Percentiles rank a stretch among this genome's conserved stretches.
These are phyloP conservation scores for Mesopsocus fuscifrons DNA, from an alignment of 2,888 invertebrate genomes.

Conservation along the genomic window DNA sequence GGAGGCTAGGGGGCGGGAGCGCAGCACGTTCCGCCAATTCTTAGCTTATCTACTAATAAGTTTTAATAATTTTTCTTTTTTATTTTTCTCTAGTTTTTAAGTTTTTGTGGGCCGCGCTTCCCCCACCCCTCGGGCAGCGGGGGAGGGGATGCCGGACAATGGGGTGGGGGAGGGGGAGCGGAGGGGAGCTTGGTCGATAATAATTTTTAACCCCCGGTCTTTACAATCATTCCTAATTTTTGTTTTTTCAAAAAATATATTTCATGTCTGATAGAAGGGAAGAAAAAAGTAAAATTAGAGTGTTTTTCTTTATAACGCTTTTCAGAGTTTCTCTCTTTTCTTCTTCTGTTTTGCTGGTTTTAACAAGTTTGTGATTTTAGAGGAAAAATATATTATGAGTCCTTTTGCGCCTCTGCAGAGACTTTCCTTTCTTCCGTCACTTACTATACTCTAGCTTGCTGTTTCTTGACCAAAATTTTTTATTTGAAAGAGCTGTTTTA, in stretches of 20 bases:
- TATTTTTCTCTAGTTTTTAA: constrained; percentile 11
- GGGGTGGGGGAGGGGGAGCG: constrained; percentile 1
- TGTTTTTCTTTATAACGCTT: too few species aligned
- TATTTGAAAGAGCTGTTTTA: too few species aligned
- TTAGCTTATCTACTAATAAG: constrained; percentile 9
- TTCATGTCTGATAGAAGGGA: too few species aligned
- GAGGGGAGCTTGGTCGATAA: constrained; percentile 9
- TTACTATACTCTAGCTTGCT: too few species aligned
- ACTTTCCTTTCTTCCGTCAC: too few species aligned
- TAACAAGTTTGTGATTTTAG: too few species aligned
- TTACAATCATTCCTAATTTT: constrained; percentile 9
- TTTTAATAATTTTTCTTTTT: constrained; percentile 10
- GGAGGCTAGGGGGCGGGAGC: not conserved
- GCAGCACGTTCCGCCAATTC: constrained; percentile 2
- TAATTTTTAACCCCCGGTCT: constrained; percentile 9
- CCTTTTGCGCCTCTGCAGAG: too few species aligned
- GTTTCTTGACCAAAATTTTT: too few species aligned
- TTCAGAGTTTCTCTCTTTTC: too few species aligned
- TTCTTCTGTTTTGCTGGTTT: too few species aligned
- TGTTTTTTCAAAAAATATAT: constrained; percentile 5
- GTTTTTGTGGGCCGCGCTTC: constrained; percentile 7
- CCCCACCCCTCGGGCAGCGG: constrained; percentile 3
- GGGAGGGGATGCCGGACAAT: constrained; percentile 6
- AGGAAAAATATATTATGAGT: too few species aligned
- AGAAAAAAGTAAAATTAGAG: too few species aligned